Percentiles rank a stretch among this genome's conserved stretches.
Conservation (phyloP, 2,797 vertebrate species). For the Schizopygopsis malacanthus region DNA sequence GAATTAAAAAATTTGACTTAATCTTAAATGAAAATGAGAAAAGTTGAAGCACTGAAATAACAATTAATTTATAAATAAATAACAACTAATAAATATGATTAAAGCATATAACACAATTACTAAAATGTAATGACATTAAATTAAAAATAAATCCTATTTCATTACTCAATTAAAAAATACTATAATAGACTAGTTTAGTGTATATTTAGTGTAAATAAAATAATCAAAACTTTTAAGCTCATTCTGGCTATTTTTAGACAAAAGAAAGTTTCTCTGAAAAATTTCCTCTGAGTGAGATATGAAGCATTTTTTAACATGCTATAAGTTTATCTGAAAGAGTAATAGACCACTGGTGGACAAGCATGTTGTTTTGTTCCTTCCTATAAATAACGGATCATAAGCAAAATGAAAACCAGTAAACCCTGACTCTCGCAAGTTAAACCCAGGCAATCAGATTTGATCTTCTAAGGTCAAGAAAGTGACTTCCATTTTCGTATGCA, state of each 20-base stretch:
- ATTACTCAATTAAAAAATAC: not conserved
- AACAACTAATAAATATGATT: not conserved
- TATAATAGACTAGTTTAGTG: too few species aligned
- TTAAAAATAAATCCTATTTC: not conserved
- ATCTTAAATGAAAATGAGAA: not conserved
- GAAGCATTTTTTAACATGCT: not conserved
- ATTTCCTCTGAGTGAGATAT: not conserved
- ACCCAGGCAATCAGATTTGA: slow-evolving; percentile 6
- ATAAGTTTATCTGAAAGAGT: not conserved
- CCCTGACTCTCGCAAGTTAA: not conserved
- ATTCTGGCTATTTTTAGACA: not conserved
- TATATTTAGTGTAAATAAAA: too few species aligned
- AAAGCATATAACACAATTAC: not conserved
- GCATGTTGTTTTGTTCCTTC: not conserved
- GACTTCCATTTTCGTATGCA: not conserved
- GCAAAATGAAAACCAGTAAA: too few species aligned
- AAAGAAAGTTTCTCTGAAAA: not conserved
- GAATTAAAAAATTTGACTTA: not conserved
- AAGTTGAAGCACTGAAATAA: not conserved
- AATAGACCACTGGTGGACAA: not conserved
- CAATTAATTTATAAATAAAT: not conserved
- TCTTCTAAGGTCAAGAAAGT: not conserved
- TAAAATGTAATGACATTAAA: not conserved
- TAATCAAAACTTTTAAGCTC: not conserved
- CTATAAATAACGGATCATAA: too few species aligned